Evolutionary conservation across 2,888 invertebrate species (phyloP).

Genomic region (Luffia ferchaultella): DNA sequence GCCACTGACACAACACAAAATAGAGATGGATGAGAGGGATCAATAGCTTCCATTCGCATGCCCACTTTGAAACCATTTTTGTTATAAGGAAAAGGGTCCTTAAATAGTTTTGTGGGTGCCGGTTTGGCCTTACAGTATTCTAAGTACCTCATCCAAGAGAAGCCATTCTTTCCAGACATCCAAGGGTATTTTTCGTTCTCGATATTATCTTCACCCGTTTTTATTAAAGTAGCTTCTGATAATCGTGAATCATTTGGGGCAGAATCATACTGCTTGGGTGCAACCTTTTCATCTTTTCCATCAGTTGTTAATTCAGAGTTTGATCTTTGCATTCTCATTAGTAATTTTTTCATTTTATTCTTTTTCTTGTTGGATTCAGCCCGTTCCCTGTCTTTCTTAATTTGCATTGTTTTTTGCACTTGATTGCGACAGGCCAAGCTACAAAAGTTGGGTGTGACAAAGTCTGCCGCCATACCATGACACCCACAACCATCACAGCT

Average conservation of each 20-base stretch:
- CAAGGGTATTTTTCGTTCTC: slow-evolving; percentile 69
- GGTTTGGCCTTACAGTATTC: slow-evolving; percentile 76
- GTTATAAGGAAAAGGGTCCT: slow-evolving; percentile 78
- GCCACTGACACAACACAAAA: slow-evolving; percentile 90
- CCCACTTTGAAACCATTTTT: slow-evolving; percentile 83
- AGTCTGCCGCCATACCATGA: slow-evolving; percentile 84
- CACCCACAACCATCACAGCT: slow-evolving; percentile 86
- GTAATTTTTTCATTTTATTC: slow-evolving; percentile 48
- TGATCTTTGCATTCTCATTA: slow-evolving; percentile 42
- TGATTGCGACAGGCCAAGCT: slow-evolving; percentile 73
- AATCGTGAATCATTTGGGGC: slow-evolving; percentile 25
- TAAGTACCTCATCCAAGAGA: slow-evolving; percentile 81
- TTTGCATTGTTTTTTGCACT: slow-evolving; percentile 39
- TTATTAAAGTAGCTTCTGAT: slow-evolving; percentile 28
- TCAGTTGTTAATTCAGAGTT: slow-evolving; percentile 34
- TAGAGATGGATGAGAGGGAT: slow-evolving; percentile 88
- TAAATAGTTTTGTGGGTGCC: slow-evolving; percentile 80
- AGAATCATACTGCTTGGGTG: slow-evolving; percentile 31
- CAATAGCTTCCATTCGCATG: slow-evolving; percentile 93
- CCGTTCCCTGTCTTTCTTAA: slow-evolving; percentile 44
- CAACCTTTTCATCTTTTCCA: slow-evolving; percentile 29
- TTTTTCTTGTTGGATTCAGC: slow-evolving; percentile 42
- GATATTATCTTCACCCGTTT: slow-evolving; percentile 34
- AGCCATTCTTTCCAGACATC: slow-evolving; percentile 75
- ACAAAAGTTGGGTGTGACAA: slow-evolving; percentile 80